Evolutionary conservation across 2,797 vertebrate genomes (phyloP), one percentile per base, ranked within the genome.

Genomic region (Oreonectes daqikongensis): DNA sequence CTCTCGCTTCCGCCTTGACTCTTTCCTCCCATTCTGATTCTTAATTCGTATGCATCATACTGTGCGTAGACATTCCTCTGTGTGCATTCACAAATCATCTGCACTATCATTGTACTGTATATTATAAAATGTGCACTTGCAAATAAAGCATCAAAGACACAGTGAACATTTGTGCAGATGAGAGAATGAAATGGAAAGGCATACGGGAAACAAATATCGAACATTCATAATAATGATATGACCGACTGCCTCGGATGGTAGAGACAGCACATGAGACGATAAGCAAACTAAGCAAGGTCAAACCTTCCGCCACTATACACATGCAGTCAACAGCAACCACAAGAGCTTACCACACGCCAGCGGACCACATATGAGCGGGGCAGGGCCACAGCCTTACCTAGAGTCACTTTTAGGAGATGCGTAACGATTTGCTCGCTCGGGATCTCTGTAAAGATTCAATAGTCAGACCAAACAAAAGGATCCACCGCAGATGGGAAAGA

Each of bases 311-410:
- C 42, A 77, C 30, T 75, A 72, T 79, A 66, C 67, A 60, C 80
- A 75, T 84, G 78, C 82, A 86, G 81, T 78, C 32, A 1, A 35
- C 32, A 35, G 38, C 70, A 59, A 78, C 69, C 69, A 75, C 75
- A 46, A 44, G 74, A 65, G 28, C 18, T 83, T 75, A 83, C 66
- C 84, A 84, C 83, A 87, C 60, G 61, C 17, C 60, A 83, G 72
- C 0, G 0, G 30, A 76, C 70, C 73, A 60, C 28, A 78, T 55
- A 79, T n/a, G 52, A 83, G 69, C 77, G 75, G 15, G 48, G 14
- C 69, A 74, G 79, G 72, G 18, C 20, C 18, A 17, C 2, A 46
- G 66, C 63, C 75, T 79, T 79, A 30, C 78, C 81, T 68, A 77
- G 12, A 18, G 24, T 8, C 61, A 72, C 38, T 79, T 81, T 59